Evolutionary conservation across 2,113 vertebrate genomes (phyloP), one percentile per base, ranked within the genome.

Genomic region (Origma solitaria): DNA sequence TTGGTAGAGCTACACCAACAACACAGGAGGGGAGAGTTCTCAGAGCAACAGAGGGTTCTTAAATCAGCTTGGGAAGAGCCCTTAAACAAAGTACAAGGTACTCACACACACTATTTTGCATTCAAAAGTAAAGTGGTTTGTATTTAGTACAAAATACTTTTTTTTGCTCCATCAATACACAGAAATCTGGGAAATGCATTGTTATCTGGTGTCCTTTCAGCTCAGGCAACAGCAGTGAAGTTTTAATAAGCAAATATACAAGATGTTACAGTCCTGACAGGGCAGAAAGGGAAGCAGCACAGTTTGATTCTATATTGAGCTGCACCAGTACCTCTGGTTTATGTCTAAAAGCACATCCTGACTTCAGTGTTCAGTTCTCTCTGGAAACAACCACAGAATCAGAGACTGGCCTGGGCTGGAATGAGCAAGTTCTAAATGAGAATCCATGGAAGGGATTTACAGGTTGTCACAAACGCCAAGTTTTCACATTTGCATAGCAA

Each of bases 401-500:
- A 56, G 6, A 69, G 37, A 14, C 37, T 64, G 31, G 38, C 24
- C 49, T 78, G 37, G 24, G 24, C 4, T 53, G 47, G 31, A 77
- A 13, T 33, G n/a, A 86, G 9, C 17, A 4, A 73, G 60, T 65
- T 90, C 45, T 68, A 76, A 86, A 91, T 21, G 10, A 90, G 21
- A 86, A 86, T 88, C 68, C 22, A 28, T 9, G 23, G 93, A 86
- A 75, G 68, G 86, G 64, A 84, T 83, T 83, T 92, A 83, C 61
- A 94, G 61, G 65, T 94, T 56, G 81, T 62, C 51, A 88, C 31
- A 47, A 75, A 79, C 16, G 47, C 54, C n/a, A 30, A 4, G 25
- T 90, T 88, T 81, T 76, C 58, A 19, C 45, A 81, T 96, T 93
- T 97, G 97, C 95, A 95, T 88, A 95, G 97, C 64, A 92, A 93